A percentile compares a stretch with the other conserved stretches of the same genome.
These are phyloP conservation scores for Sebastolobus altivelis DNA, from an alignment of 2,797 vertebrate species.

Conservation along the genomic window DNA sequence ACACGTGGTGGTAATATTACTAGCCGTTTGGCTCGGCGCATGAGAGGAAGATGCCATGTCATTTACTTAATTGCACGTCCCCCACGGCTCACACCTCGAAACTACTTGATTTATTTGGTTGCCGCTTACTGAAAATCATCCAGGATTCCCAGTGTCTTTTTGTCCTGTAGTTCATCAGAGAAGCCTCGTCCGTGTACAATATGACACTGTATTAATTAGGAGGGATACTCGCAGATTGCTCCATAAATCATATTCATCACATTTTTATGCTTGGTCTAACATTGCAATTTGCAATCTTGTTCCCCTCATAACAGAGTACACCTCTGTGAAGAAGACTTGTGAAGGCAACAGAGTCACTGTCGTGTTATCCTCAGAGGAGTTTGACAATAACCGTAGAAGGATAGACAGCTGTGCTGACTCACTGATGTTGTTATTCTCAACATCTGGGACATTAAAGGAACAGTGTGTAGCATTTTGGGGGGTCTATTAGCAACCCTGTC, in stretches of 20 bases:
- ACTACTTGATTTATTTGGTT: slow-evolving; percentile 62
- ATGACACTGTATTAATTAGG: slow-evolving; percentile 73
- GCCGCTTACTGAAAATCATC: slow-evolving; percentile 39
- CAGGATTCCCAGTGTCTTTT: slow-evolving; percentile 47
- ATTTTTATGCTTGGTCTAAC: slow-evolving; percentile 67
- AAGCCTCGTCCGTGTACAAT: slow-evolving; percentile 44
- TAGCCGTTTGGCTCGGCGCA: slow-evolving; percentile 26
- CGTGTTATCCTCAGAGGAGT: slow-evolving; percentile 36
- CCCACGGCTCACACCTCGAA: slow-evolving; percentile 47
- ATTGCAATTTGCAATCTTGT: slow-evolving; percentile 69
- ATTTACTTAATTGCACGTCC: slow-evolving; percentile 70
- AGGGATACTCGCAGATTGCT: slow-evolving; percentile 64
- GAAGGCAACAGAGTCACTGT: slow-evolving; percentile 49
- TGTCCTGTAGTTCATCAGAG: slow-evolving; percentile 49
- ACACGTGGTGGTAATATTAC: slow-evolving; percentile 38
- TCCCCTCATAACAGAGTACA: slow-evolving; percentile 57
- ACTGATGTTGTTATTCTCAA: slow-evolving; percentile 54
- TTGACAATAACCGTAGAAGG: slow-evolving; percentile 54
- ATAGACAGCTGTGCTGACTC: slow-evolving; percentile 58
- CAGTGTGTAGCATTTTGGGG: too few species aligned
- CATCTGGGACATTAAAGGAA: slow-evolving; percentile 49
- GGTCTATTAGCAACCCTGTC: too few species aligned
- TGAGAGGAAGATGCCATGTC: slow-evolving; percentile 57
- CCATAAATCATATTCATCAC: slow-evolving; percentile 72
- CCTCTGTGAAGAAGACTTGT: slow-evolving; percentile 36